Percentiles rank a stretch among this genome's conserved stretches.
Evolutionary conservation across 2,113 vertebrate genomes (phyloP).

Genomic region (Ranitomeya imitator): DNA sequence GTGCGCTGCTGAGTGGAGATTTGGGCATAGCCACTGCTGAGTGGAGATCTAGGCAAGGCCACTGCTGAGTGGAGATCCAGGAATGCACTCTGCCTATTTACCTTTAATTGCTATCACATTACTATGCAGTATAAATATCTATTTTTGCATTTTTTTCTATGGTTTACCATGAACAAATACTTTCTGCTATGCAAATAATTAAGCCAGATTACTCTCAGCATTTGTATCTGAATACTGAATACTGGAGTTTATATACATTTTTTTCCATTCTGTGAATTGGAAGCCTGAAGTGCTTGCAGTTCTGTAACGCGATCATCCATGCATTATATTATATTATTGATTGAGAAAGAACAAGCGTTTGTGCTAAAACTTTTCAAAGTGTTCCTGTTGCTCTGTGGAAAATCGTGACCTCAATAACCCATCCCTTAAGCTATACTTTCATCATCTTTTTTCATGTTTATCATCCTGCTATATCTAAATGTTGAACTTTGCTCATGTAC

Average conservation of each 20-base stretch:
- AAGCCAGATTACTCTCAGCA: neutral
- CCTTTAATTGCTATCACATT: too few species aligned
- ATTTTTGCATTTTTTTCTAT: neutral
- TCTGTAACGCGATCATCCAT: constrained; percentile 38
- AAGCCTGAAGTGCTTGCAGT: constrained; percentile 29
- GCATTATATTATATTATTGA: constrained; percentile 53
- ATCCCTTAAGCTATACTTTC: neutral
- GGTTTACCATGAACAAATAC: constrained; percentile 12
- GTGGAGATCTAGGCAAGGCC: too few species aligned
- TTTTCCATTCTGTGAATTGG: neutral
- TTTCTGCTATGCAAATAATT: constrained; percentile 37
- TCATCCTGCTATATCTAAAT: neutral
- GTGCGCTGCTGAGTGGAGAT: too few species aligned
- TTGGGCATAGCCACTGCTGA: too few species aligned
- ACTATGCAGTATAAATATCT: neutral
- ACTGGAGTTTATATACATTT: neutral
- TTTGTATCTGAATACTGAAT: constrained; percentile 1
- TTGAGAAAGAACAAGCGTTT: constrained; percentile 34
- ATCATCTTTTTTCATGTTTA: neutral
- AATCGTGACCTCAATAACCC: constrained; percentile 17
- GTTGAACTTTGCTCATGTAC: neutral
- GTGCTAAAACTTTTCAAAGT: constrained; percentile 25
- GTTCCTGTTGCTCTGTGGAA: neutral
- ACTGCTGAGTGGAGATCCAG: too few species aligned
- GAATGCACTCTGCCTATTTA: too few species aligned